A percentile compares a stretch with the other conserved stretches of the same genome.
Conservation (phyloP, 1,140 invertebrate species). For the Oppia nitens region DNA sequence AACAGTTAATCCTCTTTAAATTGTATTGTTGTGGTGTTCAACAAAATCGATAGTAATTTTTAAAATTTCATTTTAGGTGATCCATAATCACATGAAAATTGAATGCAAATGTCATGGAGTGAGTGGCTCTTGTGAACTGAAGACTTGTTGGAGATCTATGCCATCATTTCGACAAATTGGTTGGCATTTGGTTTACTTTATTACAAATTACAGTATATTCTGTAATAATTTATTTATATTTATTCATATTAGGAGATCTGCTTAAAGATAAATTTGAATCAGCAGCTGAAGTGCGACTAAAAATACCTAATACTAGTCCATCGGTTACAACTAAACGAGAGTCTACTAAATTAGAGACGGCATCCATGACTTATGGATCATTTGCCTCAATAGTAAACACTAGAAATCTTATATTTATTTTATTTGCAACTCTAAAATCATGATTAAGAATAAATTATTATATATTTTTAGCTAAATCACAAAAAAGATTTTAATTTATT, state of each 20-base stretch:
- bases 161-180: background rate
- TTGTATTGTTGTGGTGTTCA: background rate
- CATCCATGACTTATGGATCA: background rate
- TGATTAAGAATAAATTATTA: no score
- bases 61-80: conserved; percentile 8
- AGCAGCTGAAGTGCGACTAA: conserved; percentile 23
- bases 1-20: background rate
- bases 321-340: background rate
- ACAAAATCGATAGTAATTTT: background rate
- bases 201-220: background rate
- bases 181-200: background rate
- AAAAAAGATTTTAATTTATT: no score
- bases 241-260: conserved; percentile 19
- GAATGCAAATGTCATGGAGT: conserved; percentile 88
- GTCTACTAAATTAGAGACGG: background rate
- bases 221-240: background rate
- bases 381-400: background rate
- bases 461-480: no score
- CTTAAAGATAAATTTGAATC: conserved; percentile 30
- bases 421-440: no score
- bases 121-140: conserved; percentile 78
- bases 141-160: conserved; percentile 64
- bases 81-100: background rate
- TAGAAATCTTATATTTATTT: background rate
- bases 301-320: conserved; percentile 2